These are phyloP conservation scores for Charadrius vociferus DNA, from an alignment of 2,113 vertebrate genomes.

Conservation along the genomic window DNA sequence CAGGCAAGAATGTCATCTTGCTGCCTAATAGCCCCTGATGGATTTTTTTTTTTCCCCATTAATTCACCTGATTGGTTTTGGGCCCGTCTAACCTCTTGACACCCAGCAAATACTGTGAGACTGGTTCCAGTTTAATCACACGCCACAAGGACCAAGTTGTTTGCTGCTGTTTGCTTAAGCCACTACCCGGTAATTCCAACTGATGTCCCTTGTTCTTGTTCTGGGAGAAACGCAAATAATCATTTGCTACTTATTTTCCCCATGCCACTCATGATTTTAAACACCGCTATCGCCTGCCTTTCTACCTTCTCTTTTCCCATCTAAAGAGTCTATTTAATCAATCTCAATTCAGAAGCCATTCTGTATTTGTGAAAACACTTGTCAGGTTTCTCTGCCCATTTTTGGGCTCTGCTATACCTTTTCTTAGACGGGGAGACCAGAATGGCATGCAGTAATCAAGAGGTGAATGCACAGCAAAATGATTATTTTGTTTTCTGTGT, in stretches of 20 bases:
- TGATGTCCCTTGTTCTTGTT: constrained; percentile 9
- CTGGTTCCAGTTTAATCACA: neutral
- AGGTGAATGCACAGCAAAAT: constrained; percentile 25
- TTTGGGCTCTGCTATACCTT: neutral
- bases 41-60: neutral
- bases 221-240: constrained; percentile 17
- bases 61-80: neutral
- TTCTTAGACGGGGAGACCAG: neutral
- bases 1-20: neutral
- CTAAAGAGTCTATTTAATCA: constrained; percentile 52
- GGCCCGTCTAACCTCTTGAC: neutral
- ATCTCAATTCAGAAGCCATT: constrained; percentile 12
- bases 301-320: neutral
- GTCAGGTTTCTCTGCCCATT: constrained; percentile 6
- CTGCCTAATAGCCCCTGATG: neutral
- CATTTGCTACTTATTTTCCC: constrained; percentile 53
- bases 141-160: neutral
- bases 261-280: constrained; percentile 51
- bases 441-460: neutral
- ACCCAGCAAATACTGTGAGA: neutral
- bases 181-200: neutral
- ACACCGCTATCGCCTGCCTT: neutral
- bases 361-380: constrained; percentile 23
- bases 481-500: constrained; percentile 18
- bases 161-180: constrained; percentile 17